Conservation (phyloP, 2,888 invertebrate species). For the Chaitophorus viminalis region DNA sequence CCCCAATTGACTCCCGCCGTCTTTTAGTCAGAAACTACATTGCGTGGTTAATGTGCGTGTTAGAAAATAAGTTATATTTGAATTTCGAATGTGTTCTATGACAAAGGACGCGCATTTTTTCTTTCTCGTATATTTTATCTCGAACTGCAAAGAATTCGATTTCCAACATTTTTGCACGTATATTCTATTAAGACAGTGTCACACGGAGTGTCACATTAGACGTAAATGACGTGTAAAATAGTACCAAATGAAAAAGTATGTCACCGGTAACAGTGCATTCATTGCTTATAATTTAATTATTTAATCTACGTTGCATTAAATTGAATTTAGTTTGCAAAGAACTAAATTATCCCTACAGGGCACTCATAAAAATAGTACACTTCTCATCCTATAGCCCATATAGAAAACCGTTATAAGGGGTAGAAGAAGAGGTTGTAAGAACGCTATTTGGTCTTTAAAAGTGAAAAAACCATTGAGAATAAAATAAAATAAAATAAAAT, state of each 20-base stretch:
- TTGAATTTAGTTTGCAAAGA: not conserved
- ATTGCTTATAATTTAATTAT: not conserved
- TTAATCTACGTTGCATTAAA: not conserved
- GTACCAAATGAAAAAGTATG: not conserved
- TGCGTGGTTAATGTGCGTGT: too few relatives aligned
- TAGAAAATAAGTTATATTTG: too few relatives aligned
- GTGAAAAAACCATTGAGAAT: not conserved
- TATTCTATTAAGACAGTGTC: too few relatives aligned
- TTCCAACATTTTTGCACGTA: too few relatives aligned
- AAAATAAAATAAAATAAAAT: not conserved
- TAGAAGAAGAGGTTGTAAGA: not conserved
- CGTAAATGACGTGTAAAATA: not conserved
- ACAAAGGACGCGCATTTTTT: too few relatives aligned
- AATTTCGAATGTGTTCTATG: too few relatives aligned
- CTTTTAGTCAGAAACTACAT: not conserved
- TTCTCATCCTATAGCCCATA: not conserved
- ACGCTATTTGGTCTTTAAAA: not conserved
- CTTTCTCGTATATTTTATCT: too few relatives aligned
- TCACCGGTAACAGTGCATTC: not conserved
- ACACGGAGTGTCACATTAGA: too few relatives aligned
- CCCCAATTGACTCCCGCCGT: not conserved
- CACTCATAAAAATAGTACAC: not conserved
- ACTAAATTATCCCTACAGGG: not conserved
- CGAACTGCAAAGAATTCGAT: too few relatives aligned
- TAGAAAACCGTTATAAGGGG: not conserved